These are phyloP conservation scores for Marronus borbonicus DNA, from an alignment of 2,888 invertebrate species.

Conservation along the genomic window DNA sequence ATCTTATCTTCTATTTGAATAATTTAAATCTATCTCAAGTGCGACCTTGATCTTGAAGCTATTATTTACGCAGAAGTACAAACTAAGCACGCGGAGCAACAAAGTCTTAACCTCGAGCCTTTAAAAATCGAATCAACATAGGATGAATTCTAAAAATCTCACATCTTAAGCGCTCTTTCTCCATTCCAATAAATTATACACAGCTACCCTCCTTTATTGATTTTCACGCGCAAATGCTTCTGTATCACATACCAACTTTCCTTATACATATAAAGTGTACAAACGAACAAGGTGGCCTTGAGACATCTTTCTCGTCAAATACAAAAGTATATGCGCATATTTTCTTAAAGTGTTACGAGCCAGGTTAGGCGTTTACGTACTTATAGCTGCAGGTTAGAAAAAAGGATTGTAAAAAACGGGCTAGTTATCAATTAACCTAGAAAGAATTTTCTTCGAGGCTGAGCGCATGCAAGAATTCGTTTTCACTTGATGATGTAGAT, in stretches of 20 bases:
- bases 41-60: too few relatives aligned
- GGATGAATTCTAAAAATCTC: too few relatives aligned
- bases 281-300: conserved; percentile 9
- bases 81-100: too few relatives aligned
- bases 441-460: conserved; percentile 28
- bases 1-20: too few relatives aligned
- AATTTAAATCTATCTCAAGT: too few relatives aligned
- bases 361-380: conserved; percentile 13
- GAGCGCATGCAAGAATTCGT: conserved; percentile 21
- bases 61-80: too few relatives aligned
- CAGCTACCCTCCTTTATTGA: too few relatives aligned
- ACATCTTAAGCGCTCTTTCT: too few relatives aligned
- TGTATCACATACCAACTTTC: background rate
- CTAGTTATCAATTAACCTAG: conserved; percentile 32
- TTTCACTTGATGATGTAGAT: conserved; percentile 27
- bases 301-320: background rate
- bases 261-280: background rate
- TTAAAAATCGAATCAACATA: too few relatives aligned
- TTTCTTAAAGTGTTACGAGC: conserved; percentile 21
- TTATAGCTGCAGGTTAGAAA: conserved; percentile 29
- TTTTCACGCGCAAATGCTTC: too few relatives aligned
- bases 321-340: conserved; percentile 23
- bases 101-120: too few relatives aligned
- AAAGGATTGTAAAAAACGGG: conserved; percentile 10
- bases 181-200: too few relatives aligned